Conservation (phyloP, 2,888 invertebrate species). For the Eustalomyia histrio region DNA sequence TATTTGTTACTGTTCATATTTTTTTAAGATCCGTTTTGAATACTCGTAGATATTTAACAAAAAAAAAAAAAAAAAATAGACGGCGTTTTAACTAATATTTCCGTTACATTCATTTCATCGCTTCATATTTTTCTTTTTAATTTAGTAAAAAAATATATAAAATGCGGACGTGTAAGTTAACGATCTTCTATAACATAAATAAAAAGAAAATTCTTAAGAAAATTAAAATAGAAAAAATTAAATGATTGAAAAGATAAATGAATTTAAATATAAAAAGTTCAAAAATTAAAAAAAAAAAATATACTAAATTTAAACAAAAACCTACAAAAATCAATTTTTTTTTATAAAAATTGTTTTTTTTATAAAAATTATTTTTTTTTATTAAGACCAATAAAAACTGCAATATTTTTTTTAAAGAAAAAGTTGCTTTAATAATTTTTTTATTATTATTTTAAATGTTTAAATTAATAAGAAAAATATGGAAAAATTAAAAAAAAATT, state of each 20-base stretch:
- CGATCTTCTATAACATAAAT: slow-evolving; percentile 24
- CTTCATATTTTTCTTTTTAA: neutral
- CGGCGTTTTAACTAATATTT: neutral
- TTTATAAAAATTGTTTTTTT: no score
- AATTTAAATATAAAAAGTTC: slow-evolving; percentile 2
- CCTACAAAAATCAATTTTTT: no score
- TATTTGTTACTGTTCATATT: slow-evolving; percentile 18
- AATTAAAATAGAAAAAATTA: slow-evolving; percentile 4
- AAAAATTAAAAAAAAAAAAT: slow-evolving; percentile 4
- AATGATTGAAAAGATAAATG: slow-evolving; percentile 10
- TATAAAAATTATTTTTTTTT: no score
- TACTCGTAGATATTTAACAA: neutral
- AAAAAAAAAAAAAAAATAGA: neutral
- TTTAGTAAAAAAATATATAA: slow-evolving; percentile 7
- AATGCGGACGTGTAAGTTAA: slow-evolving; percentile 63
- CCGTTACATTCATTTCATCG: neutral
- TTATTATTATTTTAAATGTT: no score
- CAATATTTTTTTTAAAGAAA: no score
- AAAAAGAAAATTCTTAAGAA: slow-evolving; percentile 13
- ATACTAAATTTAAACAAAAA: neutral
- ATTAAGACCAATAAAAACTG: no score
- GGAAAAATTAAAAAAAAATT: no score
- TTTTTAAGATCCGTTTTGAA: slow-evolving; percentile 18
- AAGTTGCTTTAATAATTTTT: no score
- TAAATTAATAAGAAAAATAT: no score